A percentile compares a stretch with the other conserved stretches of the same genome.
Conservation (phyloP, 2,797 vertebrate species). For the Lutra lutra region DNA sequence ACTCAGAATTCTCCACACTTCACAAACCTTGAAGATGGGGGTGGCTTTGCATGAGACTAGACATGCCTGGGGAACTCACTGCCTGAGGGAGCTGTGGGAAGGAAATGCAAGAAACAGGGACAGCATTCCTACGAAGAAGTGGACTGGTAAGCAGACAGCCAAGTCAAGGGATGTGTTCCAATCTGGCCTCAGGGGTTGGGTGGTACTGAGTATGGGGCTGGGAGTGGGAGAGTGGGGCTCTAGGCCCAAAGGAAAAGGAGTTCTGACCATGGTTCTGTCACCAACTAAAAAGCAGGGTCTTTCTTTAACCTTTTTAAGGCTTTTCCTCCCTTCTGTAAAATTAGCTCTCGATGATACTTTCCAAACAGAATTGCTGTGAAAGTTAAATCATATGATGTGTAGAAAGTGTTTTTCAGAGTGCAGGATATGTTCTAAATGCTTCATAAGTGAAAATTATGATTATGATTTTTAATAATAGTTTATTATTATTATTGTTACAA, state of each 20-base stretch:
- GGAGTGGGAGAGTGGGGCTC: background rate
- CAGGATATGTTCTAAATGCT: background rate
- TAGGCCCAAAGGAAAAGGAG: background rate
- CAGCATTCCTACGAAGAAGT: background rate
- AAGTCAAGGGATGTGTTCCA: background rate
- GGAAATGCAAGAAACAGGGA: background rate
- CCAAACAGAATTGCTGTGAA: background rate
- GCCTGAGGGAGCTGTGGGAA: background rate
- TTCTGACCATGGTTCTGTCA: background rate
- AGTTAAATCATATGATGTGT: no score
- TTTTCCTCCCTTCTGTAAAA: background rate
- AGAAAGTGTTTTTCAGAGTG: background rate
- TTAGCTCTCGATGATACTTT: background rate
- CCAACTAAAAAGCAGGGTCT: accelerated
- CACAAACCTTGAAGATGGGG: accelerated
- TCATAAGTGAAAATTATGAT: background rate
- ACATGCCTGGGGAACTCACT: background rate
- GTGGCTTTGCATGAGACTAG: background rate
- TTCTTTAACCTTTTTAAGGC: background rate
- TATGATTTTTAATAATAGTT: background rate
- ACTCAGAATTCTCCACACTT: background rate
- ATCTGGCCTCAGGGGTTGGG: background rate
- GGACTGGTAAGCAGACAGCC: no score
- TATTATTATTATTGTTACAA: background rate
- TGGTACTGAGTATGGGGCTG: no score